Evolutionary conservation across 2,113 vertebrate species (phyloP).

Genomic region (Eptesicus fuscus): DNA sequence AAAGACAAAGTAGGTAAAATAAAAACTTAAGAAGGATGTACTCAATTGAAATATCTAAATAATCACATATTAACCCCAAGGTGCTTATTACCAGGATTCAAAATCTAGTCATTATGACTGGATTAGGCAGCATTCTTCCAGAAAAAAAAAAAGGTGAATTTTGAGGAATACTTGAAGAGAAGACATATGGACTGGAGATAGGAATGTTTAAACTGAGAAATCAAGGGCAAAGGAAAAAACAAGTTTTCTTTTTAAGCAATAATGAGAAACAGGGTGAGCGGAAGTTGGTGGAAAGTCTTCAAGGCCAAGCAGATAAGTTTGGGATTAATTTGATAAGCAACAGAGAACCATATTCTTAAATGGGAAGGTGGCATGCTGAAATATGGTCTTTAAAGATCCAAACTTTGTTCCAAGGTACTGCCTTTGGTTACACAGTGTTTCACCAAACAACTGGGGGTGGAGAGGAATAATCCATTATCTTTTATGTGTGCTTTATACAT

Average conservation of each 20-base stretch:
- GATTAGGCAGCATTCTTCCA: constrained; percentile 32
- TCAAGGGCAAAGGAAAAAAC: neutral
- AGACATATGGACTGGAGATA: neutral
- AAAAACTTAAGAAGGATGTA: constrained; percentile 15
- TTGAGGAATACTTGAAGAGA: neutral
- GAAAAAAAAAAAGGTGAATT: neutral
- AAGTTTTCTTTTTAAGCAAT: constrained; percentile 46
- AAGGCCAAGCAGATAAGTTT: neutral
- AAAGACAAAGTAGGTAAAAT: constrained; percentile 16
- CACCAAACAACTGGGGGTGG: neutral
- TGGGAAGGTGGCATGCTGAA: neutral
- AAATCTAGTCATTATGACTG: neutral
- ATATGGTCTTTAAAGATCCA: constrained; percentile 10
- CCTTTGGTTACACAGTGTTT: neutral
- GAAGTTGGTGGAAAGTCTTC: constrained; percentile 25
- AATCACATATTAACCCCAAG: neutral
- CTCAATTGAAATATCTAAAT: neutral
- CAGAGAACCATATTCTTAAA: neutral
- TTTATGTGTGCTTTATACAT: neutral
- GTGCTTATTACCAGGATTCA: constrained; percentile 19
- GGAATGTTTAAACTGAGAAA: neutral
- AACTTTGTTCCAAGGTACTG: neutral
- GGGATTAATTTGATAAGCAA: constrained; percentile 25
- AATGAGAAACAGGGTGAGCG: constrained; percentile 23
- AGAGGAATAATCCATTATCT: neutral